A percentile compares a stretch with the other conserved stretches of the same genome.
Conservation (phyloP, 2,113 vertebrate genomes). For the Catharus bicknelli region DNA sequence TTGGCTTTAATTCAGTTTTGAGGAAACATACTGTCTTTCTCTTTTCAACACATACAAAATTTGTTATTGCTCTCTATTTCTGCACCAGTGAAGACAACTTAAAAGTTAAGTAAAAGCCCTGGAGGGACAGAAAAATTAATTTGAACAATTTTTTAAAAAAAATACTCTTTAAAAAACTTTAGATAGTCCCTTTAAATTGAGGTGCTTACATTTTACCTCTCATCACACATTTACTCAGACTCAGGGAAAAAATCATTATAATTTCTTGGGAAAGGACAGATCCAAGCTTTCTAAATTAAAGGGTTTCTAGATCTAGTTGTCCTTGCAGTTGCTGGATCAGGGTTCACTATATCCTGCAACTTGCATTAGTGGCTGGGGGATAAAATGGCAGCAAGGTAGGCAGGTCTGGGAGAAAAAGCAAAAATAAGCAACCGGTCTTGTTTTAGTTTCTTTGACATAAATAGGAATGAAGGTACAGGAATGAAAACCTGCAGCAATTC, state of each 20-base stretch:
- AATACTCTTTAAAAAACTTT: not conserved
- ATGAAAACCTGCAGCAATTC: not conserved
- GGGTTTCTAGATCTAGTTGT: not conserved
- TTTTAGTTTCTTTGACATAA: not conserved
- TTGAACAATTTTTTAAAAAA: not conserved
- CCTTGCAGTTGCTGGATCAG: not conserved
- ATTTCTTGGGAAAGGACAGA: not conserved
- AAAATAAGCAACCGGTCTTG: not conserved
- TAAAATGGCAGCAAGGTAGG: not conserved
- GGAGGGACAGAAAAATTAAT: not conserved
- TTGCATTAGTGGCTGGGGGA: not conserved
- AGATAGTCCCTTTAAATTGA: not conserved
- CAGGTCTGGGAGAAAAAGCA: not conserved
- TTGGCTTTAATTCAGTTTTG: not conserved
- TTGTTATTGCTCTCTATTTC: not conserved
- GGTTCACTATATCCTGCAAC: not conserved
- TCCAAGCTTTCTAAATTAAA: not conserved
- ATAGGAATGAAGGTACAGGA: not conserved
- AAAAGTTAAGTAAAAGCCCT: not conserved
- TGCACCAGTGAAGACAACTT: not conserved
- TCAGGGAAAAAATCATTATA: accelerated
- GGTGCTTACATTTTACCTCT: not conserved
- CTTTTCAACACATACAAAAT: not conserved
- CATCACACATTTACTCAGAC: not conserved
- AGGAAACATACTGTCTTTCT: not conserved